Conservation (phyloP, 2,113 vertebrate species). For the Elephas maximus region DNA sequence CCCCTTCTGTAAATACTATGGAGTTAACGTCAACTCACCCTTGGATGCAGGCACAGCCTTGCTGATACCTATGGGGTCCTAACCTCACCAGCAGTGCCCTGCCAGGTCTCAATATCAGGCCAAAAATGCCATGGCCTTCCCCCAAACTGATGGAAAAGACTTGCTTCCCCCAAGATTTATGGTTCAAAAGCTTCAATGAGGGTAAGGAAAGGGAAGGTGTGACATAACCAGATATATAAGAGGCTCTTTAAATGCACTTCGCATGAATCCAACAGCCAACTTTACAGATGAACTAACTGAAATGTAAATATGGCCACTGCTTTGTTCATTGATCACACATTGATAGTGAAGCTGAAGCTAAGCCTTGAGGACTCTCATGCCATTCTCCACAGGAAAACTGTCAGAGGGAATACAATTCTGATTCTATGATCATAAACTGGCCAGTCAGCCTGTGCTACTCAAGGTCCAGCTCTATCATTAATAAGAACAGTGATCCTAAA, state of each 20-base stretch:
- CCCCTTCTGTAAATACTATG: neutral
- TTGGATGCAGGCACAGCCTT: neutral
- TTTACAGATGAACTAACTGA: neutral
- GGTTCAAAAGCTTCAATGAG: neutral
- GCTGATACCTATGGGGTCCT: neutral
- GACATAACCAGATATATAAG: neutral
- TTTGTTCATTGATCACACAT: neutral
- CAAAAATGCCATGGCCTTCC: neutral
- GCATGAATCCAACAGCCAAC: neutral
- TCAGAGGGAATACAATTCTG: neutral
- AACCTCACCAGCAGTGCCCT: neutral
- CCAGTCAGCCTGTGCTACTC: neutral
- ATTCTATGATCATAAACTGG: neutral
- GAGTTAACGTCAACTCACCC: neutral
- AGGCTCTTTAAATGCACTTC: neutral
- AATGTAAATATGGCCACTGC: neutral
- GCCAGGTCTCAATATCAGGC: neutral
- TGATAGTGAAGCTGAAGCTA: neutral
- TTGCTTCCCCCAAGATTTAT: neutral
- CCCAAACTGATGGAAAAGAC: neutral
- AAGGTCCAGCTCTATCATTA: neutral
- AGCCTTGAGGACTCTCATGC: neutral
- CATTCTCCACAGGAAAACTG: neutral
- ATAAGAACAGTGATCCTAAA: neutral
- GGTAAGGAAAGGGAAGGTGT: neutral